Evolutionary conservation across 2,888 invertebrate species (phyloP).

Genomic region (Tupiocoris notatus): DNA sequence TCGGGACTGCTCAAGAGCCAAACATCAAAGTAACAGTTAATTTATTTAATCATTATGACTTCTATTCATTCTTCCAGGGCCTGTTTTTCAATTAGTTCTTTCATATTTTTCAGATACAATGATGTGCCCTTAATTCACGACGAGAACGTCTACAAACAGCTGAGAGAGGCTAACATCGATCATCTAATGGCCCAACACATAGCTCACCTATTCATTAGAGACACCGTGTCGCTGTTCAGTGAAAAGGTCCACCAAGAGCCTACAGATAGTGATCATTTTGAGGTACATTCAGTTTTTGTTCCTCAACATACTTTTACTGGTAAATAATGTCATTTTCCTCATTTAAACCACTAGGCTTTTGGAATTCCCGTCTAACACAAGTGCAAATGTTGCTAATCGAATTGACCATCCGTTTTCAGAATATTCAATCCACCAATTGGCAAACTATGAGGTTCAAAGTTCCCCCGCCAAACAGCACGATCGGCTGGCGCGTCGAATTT

Average conservation of each 20-base stretch:
- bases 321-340: neutral
- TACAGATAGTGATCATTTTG: slow-evolving; percentile 97
- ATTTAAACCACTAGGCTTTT: neutral
- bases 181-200: slow-evolving; percentile 90
- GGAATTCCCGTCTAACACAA: neutral
- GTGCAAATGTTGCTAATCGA: too few relatives aligned
- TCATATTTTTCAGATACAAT: slow-evolving; percentile 78
- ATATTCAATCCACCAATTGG: slow-evolving; percentile 99
- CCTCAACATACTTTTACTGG: neutral
- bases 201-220: slow-evolving; percentile 96
- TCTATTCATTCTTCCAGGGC: too few relatives aligned
- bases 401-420: slow-evolving; percentile 59
- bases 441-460: slow-evolving; percentile 99
- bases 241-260: slow-evolving; percentile 91
- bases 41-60: too few relatives aligned
- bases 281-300: slow-evolving; percentile 62
- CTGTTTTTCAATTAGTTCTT: too few relatives aligned
- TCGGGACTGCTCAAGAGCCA: too few relatives aligned
- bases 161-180: slow-evolving; percentile 87
- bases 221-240: slow-evolving; percentile 90
- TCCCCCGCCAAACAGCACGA: slow-evolving; percentile 90
- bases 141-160: slow-evolving; percentile 73
- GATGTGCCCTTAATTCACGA: slow-evolving; percentile 90
- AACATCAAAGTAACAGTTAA: too few relatives aligned
- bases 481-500: slow-evolving; percentile 99